Evolutionary conservation across 2,888 invertebrate species (phyloP), one percentile per base, ranked within the genome.

Genomic region (Pelosia muscerda): DNA sequence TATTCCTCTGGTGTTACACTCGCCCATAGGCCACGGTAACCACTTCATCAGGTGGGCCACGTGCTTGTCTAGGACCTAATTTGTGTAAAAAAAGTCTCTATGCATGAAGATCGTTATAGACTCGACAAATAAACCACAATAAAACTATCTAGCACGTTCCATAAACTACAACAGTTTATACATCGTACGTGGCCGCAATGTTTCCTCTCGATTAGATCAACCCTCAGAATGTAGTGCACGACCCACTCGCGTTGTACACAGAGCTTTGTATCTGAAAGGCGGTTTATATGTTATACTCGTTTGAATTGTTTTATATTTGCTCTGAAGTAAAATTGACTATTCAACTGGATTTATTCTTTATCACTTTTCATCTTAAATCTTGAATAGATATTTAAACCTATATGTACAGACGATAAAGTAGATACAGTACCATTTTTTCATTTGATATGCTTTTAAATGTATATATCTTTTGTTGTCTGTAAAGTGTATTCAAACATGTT

Each of bases 201-300:
- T 53, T 60, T 65, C 53, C 65, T 53, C 53, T 34, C 53, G 26
- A 49, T 22, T 58, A 25, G 25, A 28, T 23, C 25, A 22, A 6
- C n/a, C 53, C 28, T 15, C 28, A 42, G 19, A 42, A 22, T 13
- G 49, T 49, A 49, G n/a, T 4, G 57, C 42, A 28, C 11, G 42
- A n/a, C 26, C 10, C 22, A 11, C 22, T 28, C 49, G 23, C 49
- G 58, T 53, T 31, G n/a, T 34, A n/a, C 19, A 25, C 11, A 56
- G 15, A 9, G 34, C 11, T 26, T 66, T 65, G 61, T 61, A 70
- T 60, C 38, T 67, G 66, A 60, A 53, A 34, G 61, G 55, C 22
- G 55, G 67, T 64, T 68, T 55, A 53, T 19, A 22, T 22, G 13
- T 19, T 61, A 26, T 19, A 42, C 8, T 59, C 4, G 13, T n/a